phyloP scores from a whole-genome alignment of 2,888 invertebrate genomes.

The Ectemnius lituratus region DNA sequence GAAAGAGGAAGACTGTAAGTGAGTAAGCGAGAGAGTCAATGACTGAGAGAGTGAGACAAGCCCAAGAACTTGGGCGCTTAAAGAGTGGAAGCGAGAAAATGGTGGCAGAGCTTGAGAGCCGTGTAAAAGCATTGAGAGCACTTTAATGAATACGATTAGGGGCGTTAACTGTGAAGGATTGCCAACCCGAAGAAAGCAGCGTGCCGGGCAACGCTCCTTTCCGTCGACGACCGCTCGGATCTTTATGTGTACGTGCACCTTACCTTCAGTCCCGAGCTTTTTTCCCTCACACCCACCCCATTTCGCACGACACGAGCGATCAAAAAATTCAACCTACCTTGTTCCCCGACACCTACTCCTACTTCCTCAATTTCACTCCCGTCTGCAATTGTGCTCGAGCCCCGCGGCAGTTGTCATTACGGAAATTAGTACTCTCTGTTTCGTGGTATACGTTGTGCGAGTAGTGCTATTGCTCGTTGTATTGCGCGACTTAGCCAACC shows the following conservation, averaged over 20 bases:
- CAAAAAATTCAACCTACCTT: too few species aligned
- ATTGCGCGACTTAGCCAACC: too few species aligned
- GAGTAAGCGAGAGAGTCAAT: constrained; percentile 1
- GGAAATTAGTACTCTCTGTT: too few species aligned
- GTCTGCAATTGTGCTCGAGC: too few species aligned
- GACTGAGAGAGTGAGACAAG: constrained; percentile 15
- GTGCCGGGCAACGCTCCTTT: constrained; percentile 47
- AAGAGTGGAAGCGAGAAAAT: constrained; percentile 61
- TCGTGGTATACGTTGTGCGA: too few species aligned
- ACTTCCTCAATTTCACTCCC: too few species aligned
- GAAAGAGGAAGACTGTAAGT: neutral
- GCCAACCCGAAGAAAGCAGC: constrained; percentile 69
- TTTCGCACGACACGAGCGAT: too few species aligned
- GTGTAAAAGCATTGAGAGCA: constrained; percentile 76
- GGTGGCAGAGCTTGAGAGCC: constrained; percentile 66
- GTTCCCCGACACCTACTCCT: too few species aligned
- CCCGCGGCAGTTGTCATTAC: too few species aligned
- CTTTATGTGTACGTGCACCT: constrained; percentile 12
- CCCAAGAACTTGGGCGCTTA: constrained; percentile 45
- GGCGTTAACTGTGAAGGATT: constrained; percentile 74
- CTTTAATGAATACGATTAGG: constrained; percentile 77
- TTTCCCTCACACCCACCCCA: too few species aligned
- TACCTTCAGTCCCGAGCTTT: neutral
- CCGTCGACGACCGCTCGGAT: constrained; percentile 37
- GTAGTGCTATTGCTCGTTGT: too few species aligned